Evolutionary conservation across 2,113 vertebrate species (phyloP).

Genomic region (Pelecanus crispus): DNA sequence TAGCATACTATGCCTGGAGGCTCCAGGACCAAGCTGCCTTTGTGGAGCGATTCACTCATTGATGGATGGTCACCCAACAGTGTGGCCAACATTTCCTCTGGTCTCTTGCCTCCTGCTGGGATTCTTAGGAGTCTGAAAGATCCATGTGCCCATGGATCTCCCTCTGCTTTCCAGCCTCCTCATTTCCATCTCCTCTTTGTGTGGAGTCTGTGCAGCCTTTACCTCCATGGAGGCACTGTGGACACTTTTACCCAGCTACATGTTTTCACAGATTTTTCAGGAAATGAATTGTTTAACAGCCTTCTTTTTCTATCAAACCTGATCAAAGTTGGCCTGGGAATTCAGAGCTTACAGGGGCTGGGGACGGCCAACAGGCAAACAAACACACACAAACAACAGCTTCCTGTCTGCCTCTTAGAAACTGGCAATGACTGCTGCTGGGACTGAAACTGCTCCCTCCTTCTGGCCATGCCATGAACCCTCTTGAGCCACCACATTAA

Average conservation of each 20-base stretch:
- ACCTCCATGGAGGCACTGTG: neutral
- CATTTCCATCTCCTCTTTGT: neutral
- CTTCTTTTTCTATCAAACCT: neutral
- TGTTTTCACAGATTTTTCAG: neutral
- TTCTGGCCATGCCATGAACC: neutral
- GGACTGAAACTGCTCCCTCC: neutral
- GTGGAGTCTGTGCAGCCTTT: neutral
- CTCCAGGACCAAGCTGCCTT: neutral
- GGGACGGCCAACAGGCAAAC: neutral
- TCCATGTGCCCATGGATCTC: rapidly evolving
- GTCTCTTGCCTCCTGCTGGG: neutral
- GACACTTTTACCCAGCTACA: neutral
- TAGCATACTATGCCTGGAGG: neutral
- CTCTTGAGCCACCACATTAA: neutral
- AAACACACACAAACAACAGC: neutral
- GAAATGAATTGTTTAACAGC: neutral
- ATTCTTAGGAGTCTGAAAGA: neutral
- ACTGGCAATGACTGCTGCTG: neutral
- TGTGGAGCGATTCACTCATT: neutral
- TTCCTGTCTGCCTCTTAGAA: neutral
- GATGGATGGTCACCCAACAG: no score
- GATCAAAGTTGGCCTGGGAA: neutral
- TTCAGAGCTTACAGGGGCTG: neutral
- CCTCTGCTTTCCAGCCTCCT: neutral
- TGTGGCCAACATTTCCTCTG: neutral